Evolutionary conservation across 2,113 vertebrate genomes (phyloP).

Genomic region (Chelonoidis abingdonii): DNA sequence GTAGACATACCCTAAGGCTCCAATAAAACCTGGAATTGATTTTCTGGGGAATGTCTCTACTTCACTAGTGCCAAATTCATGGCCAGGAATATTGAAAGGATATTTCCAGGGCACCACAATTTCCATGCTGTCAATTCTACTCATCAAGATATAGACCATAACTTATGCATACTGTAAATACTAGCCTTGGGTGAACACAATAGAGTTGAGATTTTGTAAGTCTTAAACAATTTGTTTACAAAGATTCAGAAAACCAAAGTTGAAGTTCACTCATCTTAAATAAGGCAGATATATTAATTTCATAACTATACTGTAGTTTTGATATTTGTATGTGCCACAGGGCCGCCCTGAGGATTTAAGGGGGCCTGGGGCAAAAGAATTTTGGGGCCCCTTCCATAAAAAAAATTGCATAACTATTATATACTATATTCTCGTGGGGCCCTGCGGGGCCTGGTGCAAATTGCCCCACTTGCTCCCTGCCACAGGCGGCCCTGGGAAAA

Average conservation of each 20-base stretch:
- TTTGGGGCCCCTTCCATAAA: too few relatives aligned
- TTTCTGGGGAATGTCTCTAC: not conserved
- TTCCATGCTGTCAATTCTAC: not conserved
- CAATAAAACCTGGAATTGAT: not conserved
- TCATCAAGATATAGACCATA: not conserved
- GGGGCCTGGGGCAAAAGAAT: too few relatives aligned
- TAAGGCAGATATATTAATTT: not conserved
- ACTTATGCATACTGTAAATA: not conserved
- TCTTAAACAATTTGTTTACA: not conserved
- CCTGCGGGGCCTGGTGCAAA: too few relatives aligned
- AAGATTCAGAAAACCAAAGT: not conserved
- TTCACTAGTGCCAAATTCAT: not conserved
- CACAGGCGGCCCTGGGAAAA: too few relatives aligned
- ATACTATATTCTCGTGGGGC: too few relatives aligned
- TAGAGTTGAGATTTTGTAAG: not conserved
- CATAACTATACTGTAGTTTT: not conserved
- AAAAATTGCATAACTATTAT: too few relatives aligned
- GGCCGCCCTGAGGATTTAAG: too few relatives aligned
- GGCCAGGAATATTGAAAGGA: not conserved
- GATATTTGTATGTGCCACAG: not conserved
- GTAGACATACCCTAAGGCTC: too few relatives aligned
- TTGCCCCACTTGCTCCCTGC: too few relatives aligned
- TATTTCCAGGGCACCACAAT: not conserved
- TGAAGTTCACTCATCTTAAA: not conserved
- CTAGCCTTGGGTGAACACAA: not conserved